A percentile compares a stretch with the other conserved stretches of the same genome.
Conservation (phyloP, 2,797 vertebrate genomes). For the Tragopan temminckii region DNA sequence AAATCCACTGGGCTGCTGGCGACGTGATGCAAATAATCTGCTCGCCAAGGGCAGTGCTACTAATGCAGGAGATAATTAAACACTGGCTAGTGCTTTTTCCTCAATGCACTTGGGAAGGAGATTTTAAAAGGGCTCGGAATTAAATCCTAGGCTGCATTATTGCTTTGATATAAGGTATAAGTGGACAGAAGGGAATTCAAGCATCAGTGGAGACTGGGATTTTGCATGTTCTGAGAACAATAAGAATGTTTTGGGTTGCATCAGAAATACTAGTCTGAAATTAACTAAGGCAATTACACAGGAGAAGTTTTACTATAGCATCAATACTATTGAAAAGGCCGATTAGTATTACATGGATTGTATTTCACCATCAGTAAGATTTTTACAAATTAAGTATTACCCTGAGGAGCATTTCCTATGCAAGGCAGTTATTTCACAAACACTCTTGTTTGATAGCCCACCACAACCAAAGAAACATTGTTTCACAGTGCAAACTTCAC, state of each 20-base stretch:
- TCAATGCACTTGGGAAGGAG: not conserved
- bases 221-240: not conserved
- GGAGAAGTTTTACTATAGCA: not conserved
- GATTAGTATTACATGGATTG: not conserved
- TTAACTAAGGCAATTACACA: not conserved
- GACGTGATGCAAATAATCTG: not conserved
- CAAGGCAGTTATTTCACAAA: not conserved
- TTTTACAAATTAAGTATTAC: not conserved
- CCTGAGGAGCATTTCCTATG: not conserved
- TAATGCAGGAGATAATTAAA: constrained; percentile 55
- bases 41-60: not conserved
- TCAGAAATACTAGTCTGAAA: not conserved
- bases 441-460: not conserved
- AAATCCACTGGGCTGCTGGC: not conserved
- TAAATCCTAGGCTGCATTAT: constrained; percentile 16
- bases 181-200: not conserved
- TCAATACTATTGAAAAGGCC: not conserved
- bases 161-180: constrained; percentile 7
- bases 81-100: not conserved
- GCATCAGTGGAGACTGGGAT: not conserved
- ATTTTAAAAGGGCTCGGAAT: constrained; percentile 43
- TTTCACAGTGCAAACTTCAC: not conserved
- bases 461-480: not conserved
- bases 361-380: not conserved
- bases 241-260: not conserved